These are phyloP conservation scores for Polyommatus icarus DNA, from an alignment of 2,888 invertebrate species.

Conservation along the genomic window DNA sequence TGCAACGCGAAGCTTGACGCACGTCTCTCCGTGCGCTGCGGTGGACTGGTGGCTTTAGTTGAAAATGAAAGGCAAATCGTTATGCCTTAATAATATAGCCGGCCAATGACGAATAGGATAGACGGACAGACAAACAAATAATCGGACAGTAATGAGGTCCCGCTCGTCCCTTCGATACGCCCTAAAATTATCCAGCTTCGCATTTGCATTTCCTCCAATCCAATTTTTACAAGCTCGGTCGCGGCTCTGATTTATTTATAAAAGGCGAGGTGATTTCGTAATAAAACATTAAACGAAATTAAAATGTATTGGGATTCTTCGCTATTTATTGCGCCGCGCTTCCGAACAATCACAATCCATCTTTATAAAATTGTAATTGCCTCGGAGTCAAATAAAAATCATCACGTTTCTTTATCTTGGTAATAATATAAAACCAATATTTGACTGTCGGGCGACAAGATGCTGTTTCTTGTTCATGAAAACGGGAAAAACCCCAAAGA, in stretches of 20 bases:
- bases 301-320: conserved; percentile 10
- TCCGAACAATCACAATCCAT: neutral
- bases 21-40: too few species aligned
- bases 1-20: too few species aligned
- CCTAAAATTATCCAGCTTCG: neutral
- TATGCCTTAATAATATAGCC: too few species aligned
- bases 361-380: conserved; percentile 15
- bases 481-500: neutral
- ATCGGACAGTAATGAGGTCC: neutral
- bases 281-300: conserved; percentile 12
- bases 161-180: neutral
- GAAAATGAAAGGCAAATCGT: too few species aligned
- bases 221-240: conserved; percentile 17
- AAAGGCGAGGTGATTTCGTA: conserved; percentile 14
- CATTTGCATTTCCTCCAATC: neutral
- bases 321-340: conserved; percentile 15
- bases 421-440: neutral
- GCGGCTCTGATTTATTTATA: neutral
- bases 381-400: neutral
- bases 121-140: neutral
- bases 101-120: too few species aligned
- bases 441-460: neutral
- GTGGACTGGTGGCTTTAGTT: too few species aligned
- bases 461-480: neutral
- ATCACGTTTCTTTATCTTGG: conserved; percentile 1